Conservation (phyloP, 2,113 vertebrate genomes). For the Macroglossus sobrinus region DNA sequence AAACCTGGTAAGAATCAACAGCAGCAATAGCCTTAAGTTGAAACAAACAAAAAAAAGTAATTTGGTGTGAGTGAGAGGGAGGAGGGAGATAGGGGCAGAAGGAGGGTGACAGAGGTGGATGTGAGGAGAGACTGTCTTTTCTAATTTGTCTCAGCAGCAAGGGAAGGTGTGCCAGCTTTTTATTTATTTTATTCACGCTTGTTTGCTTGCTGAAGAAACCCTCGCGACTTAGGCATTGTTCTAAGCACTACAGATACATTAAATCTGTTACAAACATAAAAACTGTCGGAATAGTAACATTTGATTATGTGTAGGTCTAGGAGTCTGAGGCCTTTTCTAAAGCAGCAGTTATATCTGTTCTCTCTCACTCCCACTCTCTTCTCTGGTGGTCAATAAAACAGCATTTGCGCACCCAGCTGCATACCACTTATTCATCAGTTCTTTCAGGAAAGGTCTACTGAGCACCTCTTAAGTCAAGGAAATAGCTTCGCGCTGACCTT, state of each 20-base stretch:
- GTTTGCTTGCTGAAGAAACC: background rate
- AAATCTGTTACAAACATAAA: background rate
- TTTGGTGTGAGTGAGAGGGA: background rate
- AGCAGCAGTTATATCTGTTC: background rate
- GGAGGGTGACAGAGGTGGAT: background rate
- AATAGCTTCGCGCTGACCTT: background rate
- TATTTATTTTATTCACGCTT: background rate
- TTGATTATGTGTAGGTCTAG: background rate
- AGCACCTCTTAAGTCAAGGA: background rate
- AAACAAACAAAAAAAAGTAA: background rate
- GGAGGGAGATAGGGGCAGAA: background rate
- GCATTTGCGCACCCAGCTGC: background rate
- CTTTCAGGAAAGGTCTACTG: background rate
- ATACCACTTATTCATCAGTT: background rate
- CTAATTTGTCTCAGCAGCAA: background rate
- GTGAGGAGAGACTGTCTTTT: background rate
- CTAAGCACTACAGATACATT: background rate
- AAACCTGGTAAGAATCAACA: background rate
- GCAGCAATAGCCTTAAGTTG: background rate
- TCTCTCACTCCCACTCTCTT: background rate
- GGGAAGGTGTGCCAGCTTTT: background rate
- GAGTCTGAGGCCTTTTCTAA: background rate
- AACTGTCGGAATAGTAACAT: background rate
- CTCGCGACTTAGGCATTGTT: background rate
- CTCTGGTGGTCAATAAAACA: background rate